Evolutionary conservation across 2,888 invertebrate genomes (phyloP).

Genomic region (Lacanobia oleracea): DNA sequence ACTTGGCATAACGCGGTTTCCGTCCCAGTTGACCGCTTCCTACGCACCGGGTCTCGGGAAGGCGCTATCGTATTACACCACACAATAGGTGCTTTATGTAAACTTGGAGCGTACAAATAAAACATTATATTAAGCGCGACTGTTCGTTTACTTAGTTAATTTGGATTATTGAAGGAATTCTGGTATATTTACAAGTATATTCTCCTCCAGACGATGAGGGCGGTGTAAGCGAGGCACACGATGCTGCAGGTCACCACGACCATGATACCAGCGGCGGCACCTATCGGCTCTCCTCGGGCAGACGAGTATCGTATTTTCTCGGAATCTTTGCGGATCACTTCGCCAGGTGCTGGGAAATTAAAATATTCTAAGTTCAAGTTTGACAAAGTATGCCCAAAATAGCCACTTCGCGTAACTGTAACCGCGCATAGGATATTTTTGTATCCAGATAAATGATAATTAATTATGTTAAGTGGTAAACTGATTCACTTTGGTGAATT

Average conservation of each 20-base stretch:
- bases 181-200: conserved; percentile 83
- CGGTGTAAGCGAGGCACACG: conserved; percentile 83
- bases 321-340: conserved; percentile 78
- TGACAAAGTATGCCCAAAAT: background rate
- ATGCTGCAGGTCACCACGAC: conserved; percentile 84
- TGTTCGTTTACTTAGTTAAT: conserved; percentile 16
- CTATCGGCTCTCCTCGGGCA: conserved; percentile 77
- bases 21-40: conserved; percentile 83
- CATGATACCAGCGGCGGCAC: conserved; percentile 86
- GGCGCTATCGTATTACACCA: conserved; percentile 76
- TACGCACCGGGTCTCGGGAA: conserved; percentile 77
- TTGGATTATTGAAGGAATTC: conserved; percentile 23
- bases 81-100: conserved; percentile 73
- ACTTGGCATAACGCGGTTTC: conserved; percentile 71
- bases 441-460: background rate
- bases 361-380: background rate
- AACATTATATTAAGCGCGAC: conserved; percentile 33
- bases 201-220: conserved; percentile 85
- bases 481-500: background rate
- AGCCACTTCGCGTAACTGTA: background rate
- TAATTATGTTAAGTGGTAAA: background rate
- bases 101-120: conserved; percentile 48
- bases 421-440: background rate
- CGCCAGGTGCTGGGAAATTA: conserved; percentile 69
- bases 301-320: conserved; percentile 69